These are phyloP conservation scores for Rhodinocichla rosea DNA, from an alignment of 2,113 vertebrate genomes.

Conservation along the genomic window DNA sequence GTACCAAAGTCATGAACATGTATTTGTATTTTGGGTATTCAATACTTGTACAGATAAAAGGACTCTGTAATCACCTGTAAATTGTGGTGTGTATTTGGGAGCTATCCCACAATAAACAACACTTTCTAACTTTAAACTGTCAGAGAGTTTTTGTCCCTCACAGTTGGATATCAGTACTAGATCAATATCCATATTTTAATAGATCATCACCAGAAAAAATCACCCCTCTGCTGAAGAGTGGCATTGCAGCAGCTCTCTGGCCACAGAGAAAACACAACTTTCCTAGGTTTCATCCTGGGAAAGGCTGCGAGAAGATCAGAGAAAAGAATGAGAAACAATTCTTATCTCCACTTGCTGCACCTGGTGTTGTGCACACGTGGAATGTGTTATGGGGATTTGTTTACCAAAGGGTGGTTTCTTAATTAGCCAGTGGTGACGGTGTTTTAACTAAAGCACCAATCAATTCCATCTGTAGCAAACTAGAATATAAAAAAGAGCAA, in stretches of 20 bases:
- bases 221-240: too few relatives aligned
- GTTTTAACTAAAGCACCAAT: not conserved
- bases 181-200: too few relatives aligned
- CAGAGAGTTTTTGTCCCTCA: too few relatives aligned
- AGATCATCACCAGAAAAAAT: too few relatives aligned
- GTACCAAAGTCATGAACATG: too few relatives aligned
- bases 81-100: too few relatives aligned
- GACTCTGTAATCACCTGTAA: too few relatives aligned
- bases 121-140: too few relatives aligned
- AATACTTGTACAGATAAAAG: too few relatives aligned
- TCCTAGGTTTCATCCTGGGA: not conserved
- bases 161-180: too few relatives aligned
- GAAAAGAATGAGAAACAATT: not conserved
- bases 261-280: not conserved
- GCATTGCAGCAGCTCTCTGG: not conserved
- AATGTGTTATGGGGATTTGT: not conserved
- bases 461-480: not conserved
- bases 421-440: not conserved
- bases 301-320: not conserved
- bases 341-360: not conserved
- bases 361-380: not conserved
- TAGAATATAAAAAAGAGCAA: not conserved
- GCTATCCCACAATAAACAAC: too few relatives aligned
- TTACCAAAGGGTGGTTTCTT: not conserved
- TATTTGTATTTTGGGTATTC: too few relatives aligned